Base-by-base conservation (phyloP, 2,888 invertebrate species). In the Polydrusus cervinus region DNA sequence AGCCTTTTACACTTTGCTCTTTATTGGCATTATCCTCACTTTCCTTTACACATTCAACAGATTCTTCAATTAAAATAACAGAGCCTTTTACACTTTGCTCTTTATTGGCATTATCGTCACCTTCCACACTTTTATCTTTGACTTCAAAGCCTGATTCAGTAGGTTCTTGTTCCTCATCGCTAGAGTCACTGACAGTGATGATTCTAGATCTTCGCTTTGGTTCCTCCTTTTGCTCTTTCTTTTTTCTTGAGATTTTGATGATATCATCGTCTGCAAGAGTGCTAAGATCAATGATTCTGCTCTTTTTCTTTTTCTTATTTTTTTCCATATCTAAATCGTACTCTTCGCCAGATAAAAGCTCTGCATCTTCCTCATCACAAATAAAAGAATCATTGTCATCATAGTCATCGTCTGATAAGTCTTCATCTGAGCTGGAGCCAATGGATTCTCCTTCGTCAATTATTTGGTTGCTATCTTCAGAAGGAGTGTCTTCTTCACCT, bases 381-480 rank as follows among this genome's bases (percentile, higher is more conserved):
- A 85, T 82, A 70, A 85, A 86, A 0, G 85, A 84, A 78, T 83
- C 84, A 49, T 82, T 60, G 20, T n/a, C 25, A 34, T 72, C 65
- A 65, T 83, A 82, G 9, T 81, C 80, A 20, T 84, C 83, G 51
- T 82, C 81, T 16, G 75, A 64, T 25, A 79, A 80, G 7, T 74
- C 70, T 69, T 82, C 81, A 11, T 83, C 81, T 66, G 82, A 83
- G 0, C 81, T 80, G 65, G 80, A 82, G 55, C 85, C 80, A 40
- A 87, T 79, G 6, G 85, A 85, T 80, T 87, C 87, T 14, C 87
- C 87, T 71, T 83, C 82, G 78, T 85, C 86, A 5, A 82, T 76
- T 30, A 87, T 86, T 47, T 85, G 84, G 76, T 86, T 87, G 68
- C 86, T 86, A 30, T 81, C 85, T 79, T 86, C 85, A 43, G 85